Percentiles rank a stretch among this genome's conserved stretches.
These are phyloP conservation scores for Hypothenemus hampei DNA, from an alignment of 1,140 invertebrate species.

Conservation along the genomic window DNA sequence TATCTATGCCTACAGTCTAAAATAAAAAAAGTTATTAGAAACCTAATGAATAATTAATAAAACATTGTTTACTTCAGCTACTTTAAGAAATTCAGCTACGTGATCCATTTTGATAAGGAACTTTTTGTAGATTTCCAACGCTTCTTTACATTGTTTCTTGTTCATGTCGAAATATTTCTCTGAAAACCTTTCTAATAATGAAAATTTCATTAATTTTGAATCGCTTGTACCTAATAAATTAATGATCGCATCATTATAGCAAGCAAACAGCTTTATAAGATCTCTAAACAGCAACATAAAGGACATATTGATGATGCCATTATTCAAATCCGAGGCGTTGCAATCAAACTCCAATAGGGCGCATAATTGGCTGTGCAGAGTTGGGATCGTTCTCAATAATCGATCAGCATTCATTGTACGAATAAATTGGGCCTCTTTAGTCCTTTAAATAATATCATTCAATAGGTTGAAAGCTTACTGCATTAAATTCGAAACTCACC, in stretches of 20 bases:
- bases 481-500: conserved; percentile 60
- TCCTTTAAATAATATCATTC: conserved; percentile 42
- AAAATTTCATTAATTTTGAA: neutral
- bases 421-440: conserved; percentile 94
- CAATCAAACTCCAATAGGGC: conserved; percentile 96
- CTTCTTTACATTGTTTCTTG: conserved; percentile 96
- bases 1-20: conserved; percentile 96
- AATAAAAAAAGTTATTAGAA: conserved; percentile 11
- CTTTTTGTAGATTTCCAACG: conserved; percentile 98
- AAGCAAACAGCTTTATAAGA: conserved; percentile 97
- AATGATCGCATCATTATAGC: conserved; percentile 99
- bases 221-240: conserved; percentile 77
- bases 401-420: conserved; percentile 97
- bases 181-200: conserved; percentile 35
- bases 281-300: conserved; percentile 99
- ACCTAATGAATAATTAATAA: neutral
- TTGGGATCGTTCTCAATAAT: conserved; percentile 93
- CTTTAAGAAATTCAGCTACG: conserved; percentile 97
- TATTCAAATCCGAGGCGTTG: conserved; percentile 92
- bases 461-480: neutral
- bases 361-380: conserved; percentile 93
- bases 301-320: conserved; percentile 97
- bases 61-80: conserved; percentile 69
- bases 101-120: conserved; percentile 98
- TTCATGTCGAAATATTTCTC: conserved; percentile 99